Evolutionary conservation across 2,113 vertebrate genomes (phyloP).

Genomic region (Amphilophus citrinellus): DNA sequence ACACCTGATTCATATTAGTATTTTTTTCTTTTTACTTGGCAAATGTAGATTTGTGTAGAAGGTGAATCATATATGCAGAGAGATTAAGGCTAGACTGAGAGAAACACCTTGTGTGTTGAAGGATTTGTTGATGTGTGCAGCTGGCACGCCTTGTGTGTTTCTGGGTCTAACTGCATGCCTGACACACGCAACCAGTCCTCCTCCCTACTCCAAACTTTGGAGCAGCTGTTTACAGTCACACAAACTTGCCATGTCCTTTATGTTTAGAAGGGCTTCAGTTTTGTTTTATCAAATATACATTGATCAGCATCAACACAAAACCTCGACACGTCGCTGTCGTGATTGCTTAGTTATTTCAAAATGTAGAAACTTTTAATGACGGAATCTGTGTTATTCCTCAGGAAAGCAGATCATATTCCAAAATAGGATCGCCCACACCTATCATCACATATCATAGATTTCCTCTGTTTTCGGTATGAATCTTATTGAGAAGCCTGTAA

Average conservation of each 20-base stretch:
- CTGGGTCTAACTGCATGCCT: constrained; percentile 20
- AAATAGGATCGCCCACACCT: rapidly evolving
- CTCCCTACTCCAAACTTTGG: constrained; percentile 2
- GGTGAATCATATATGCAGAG: neutral
- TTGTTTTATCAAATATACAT: neutral
- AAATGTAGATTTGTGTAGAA: constrained; percentile 1
- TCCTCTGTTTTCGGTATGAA: neutral
- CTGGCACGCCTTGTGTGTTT: constrained; percentile 55
- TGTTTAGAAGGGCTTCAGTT: neutral
- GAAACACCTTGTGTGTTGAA: constrained; percentile 29
- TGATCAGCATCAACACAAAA: neutral
- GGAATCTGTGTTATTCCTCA: too few species aligned
- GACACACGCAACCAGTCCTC: constrained; percentile 21
- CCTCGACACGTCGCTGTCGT: too few species aligned
- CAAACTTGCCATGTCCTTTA: neutral
- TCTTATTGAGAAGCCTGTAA: neutral
- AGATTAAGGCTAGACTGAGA: constrained; percentile 8
- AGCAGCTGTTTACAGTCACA: constrained; percentile 28
- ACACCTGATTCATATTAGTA: constrained; percentile 5
- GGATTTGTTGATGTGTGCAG: constrained; percentile 59
- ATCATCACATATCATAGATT: neutral
- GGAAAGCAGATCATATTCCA: neutral
- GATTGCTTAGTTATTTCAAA: too few species aligned
- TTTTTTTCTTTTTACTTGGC: neutral
- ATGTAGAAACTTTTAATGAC: too few species aligned